Conservation (phyloP, 2,888 invertebrate genomes). For the Cantharis lateralis region DNA sequence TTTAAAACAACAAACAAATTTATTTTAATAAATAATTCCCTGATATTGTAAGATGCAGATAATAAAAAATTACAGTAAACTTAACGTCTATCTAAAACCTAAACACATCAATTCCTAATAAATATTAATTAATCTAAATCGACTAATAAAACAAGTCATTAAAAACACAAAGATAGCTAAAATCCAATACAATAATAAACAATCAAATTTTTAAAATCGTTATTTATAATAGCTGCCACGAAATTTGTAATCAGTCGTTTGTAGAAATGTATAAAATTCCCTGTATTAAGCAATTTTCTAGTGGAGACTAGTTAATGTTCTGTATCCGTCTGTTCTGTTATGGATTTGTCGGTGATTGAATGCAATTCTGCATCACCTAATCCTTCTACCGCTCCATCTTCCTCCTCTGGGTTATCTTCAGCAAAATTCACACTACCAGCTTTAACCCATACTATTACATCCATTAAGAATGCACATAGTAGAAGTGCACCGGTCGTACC, state of each 20-base stretch:
- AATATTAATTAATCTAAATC: constrained; percentile 18
- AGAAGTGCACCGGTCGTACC: constrained; percentile 86
- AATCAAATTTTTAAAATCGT: constrained; percentile 11
- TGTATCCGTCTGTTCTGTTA: constrained; percentile 39
- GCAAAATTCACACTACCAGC: constrained; percentile 78
- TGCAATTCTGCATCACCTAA: constrained; percentile 50
- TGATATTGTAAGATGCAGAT: constrained; percentile 21
- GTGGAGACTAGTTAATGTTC: background rate
- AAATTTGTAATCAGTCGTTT: constrained; percentile 22
- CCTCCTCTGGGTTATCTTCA: constrained; percentile 61
- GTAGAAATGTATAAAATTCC: constrained; percentile 19
- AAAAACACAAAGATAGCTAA: constrained; percentile 1
- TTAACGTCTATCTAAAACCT: constrained; percentile 11
- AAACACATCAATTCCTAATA: constrained; percentile 20
- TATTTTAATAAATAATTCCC: constrained; percentile 14
- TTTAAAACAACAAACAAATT: background rate
- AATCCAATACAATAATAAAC: constrained; percentile 10
- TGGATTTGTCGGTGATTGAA: constrained; percentile 53
- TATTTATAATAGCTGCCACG: constrained; percentile 25
- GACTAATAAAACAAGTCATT: constrained; percentile 18
- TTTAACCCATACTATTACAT: constrained; percentile 87
- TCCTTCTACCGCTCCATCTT: constrained; percentile 39
- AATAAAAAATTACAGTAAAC: constrained; percentile 12
- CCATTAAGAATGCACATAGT: constrained; percentile 86
- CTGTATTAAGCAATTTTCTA: constrained; percentile 8